Conservation (phyloP, 2,888 invertebrate genomes). For the Agonopterix heracliana region DNA sequence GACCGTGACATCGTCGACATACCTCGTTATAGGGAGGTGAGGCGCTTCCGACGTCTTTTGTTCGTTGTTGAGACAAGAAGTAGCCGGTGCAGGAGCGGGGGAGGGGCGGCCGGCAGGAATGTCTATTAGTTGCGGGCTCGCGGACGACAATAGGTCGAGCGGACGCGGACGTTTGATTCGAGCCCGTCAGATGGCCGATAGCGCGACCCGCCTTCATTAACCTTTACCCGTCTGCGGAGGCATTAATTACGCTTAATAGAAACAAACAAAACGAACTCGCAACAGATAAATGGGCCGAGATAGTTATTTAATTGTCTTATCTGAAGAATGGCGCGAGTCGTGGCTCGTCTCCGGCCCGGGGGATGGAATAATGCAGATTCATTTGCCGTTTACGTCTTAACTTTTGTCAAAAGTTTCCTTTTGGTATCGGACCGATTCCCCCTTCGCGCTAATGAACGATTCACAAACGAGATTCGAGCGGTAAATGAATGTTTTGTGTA, state of each 20-base stretch:
- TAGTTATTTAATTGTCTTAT: constrained; percentile 70
- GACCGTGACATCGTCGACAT: constrained; percentile 17
- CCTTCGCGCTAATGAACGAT: constrained; percentile 59
- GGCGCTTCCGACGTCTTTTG: constrained; percentile 8
- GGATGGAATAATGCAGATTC: constrained; percentile 57
- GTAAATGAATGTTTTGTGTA: constrained; percentile 61
- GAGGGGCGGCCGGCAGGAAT: constrained; percentile 7
- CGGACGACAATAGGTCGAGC: constrained; percentile 8
- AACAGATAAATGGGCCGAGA: constrained; percentile 63
- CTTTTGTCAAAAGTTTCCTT: constrained; percentile 63
- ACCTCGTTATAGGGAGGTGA: constrained; percentile 12
- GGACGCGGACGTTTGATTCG: constrained; percentile 17
- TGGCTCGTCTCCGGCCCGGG: constrained; percentile 19
- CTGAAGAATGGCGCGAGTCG: constrained; percentile 35
- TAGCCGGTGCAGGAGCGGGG: constrained; percentile 1
- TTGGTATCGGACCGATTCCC: constrained; percentile 36
- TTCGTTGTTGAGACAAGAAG: constrained; percentile 2
- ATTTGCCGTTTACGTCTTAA: constrained; percentile 60
- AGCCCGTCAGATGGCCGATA: constrained; percentile 50
- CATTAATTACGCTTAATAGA: constrained; percentile 69
- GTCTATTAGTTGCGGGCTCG: constrained; percentile 6
- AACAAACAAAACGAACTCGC: constrained; percentile 66
- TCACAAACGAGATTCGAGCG: constrained; percentile 55
- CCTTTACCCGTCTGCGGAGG: constrained; percentile 50
- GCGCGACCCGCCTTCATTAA: constrained; percentile 53